Evolutionary conservation across 2,888 invertebrate genomes (phyloP).

Genomic region (Syritta pipiens): DNA sequence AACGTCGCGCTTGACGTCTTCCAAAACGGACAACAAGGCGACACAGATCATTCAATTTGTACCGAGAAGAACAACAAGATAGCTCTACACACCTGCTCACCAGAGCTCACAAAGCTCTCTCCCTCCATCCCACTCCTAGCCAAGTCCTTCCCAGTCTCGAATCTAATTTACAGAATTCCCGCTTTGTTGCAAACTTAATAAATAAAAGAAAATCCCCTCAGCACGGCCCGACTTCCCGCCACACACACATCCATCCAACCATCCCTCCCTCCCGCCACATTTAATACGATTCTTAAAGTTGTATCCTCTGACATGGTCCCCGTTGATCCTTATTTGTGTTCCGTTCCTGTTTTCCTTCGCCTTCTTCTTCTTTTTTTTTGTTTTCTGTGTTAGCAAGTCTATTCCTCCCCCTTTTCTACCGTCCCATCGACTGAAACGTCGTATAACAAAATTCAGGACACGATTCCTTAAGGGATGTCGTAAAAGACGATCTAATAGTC

Average conservation of each 20-base stretch:
- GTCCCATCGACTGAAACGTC: slow-evolving; percentile 29
- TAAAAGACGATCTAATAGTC: slow-evolving; percentile 67
- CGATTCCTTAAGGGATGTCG: slow-evolving; percentile 66
- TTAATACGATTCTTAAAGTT: slow-evolving; percentile 60
- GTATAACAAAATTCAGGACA: slow-evolving; percentile 64
- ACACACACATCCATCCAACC: not conserved
- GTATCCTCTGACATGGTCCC: slow-evolving; percentile 45
- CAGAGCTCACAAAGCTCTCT: too few relatives aligned
- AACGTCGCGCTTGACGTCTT: too few relatives aligned
- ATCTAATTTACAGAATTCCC: slow-evolving; percentile 33
- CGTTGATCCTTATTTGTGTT: slow-evolving; percentile 65
- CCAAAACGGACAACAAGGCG: too few relatives aligned
- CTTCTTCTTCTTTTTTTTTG: too few relatives aligned
- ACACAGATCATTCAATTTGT: too few relatives aligned
- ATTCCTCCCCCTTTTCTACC: not conserved
- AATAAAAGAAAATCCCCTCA: slow-evolving; percentile 26
- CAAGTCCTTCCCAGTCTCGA: not conserved
- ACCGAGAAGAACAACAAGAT: too few relatives aligned
- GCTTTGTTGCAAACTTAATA: slow-evolving; percentile 38
- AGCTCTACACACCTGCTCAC: too few relatives aligned
- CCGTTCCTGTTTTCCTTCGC: not conserved
- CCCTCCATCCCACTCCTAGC: too few relatives aligned
- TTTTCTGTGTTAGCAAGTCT: slow-evolving; percentile 47
- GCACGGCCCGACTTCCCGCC: not conserved
- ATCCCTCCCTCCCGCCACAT: slow-evolving; percentile 16